Evolutionary conservation across 2,113 vertebrate genomes (phyloP).

Genomic region (Ictidomys tridecemlineatus): DNA sequence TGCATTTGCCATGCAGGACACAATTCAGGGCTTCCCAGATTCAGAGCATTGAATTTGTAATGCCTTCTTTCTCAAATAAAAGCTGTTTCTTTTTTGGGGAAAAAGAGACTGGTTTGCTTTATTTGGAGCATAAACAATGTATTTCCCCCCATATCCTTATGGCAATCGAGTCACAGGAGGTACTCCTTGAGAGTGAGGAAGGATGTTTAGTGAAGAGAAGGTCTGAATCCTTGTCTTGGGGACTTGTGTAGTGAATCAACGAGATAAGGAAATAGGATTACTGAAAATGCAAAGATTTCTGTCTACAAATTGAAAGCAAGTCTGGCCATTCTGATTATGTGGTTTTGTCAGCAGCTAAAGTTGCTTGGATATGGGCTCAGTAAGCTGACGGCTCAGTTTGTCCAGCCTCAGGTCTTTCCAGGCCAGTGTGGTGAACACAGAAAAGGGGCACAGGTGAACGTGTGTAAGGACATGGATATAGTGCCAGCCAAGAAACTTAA

Average conservation of each 20-base stretch:
- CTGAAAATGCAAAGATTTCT: neutral
- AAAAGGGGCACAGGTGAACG: neutral
- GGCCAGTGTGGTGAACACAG: neutral
- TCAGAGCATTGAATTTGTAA: neutral
- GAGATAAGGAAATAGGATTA: neutral
- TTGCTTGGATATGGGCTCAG: neutral
- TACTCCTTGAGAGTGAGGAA: neutral
- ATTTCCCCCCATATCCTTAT: neutral
- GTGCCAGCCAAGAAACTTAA: neutral
- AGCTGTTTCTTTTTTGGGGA: too few relatives aligned
- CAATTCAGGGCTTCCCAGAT: neutral
- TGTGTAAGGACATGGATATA: too few relatives aligned
- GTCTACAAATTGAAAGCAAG: neutral
- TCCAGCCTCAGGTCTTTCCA: neutral
- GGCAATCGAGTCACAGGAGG: neutral
- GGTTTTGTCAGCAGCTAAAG: neutral
- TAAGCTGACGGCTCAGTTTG: neutral
- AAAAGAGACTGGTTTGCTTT: neutral
- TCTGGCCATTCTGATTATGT: neutral
- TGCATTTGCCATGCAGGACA: neutral
- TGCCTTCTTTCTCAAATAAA: neutral
- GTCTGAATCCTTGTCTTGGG: neutral
- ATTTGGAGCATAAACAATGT: neutral
- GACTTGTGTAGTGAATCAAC: neutral
- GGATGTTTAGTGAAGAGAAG: neutral